A percentile compares a stretch with the other conserved stretches of the same genome.
Conservation (phyloP, 2,888 invertebrate species). For the Hyposoter didymator region DNA sequence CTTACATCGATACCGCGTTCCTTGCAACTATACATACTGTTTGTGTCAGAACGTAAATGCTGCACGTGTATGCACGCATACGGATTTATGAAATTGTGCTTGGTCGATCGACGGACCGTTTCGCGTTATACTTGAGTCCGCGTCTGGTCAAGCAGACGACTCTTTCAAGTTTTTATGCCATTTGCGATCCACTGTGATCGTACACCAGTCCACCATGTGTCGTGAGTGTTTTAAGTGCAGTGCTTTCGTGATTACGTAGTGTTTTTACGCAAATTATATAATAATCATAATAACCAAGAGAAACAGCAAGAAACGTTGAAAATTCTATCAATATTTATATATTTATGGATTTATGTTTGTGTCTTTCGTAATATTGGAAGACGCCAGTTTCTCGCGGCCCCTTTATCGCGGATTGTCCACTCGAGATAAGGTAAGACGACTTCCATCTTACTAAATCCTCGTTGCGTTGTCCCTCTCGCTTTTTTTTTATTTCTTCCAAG, state of each 20-base stretch:
- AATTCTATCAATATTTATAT: slow-evolving; percentile 23
- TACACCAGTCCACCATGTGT: slow-evolving; percentile 77
- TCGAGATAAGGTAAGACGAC: slow-evolving; percentile 66
- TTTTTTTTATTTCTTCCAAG: neutral
- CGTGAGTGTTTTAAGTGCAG: slow-evolving; percentile 83
- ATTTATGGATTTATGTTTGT: neutral
- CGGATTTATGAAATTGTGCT: slow-evolving; percentile 3
- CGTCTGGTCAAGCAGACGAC: neutral
- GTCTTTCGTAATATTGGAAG: slow-evolving; percentile 1
- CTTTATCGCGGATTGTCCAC: slow-evolving; percentile 59
- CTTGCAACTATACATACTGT: slow-evolving; percentile 4
- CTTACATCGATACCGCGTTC: neutral
- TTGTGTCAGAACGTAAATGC: slow-evolving; percentile 14
- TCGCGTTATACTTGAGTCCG: neutral
- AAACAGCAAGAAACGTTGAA: slow-evolving; percentile 42
- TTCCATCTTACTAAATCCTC: slow-evolving; percentile 13
- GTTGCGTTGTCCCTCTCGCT: neutral
- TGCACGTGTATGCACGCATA: slow-evolving; percentile 7
- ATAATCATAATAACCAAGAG: slow-evolving; percentile 32
- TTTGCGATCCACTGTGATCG: slow-evolving; percentile 43
- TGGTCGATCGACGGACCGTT: neutral
- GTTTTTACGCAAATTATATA: slow-evolving; percentile 70
- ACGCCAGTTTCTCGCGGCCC: slow-evolving; percentile 4
- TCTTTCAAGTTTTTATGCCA: neutral
- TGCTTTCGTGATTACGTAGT: slow-evolving; percentile 83